These are phyloP conservation scores for Nomada fucata DNA, from an alignment of 2,888 invertebrate genomes.

Conservation along the genomic window DNA sequence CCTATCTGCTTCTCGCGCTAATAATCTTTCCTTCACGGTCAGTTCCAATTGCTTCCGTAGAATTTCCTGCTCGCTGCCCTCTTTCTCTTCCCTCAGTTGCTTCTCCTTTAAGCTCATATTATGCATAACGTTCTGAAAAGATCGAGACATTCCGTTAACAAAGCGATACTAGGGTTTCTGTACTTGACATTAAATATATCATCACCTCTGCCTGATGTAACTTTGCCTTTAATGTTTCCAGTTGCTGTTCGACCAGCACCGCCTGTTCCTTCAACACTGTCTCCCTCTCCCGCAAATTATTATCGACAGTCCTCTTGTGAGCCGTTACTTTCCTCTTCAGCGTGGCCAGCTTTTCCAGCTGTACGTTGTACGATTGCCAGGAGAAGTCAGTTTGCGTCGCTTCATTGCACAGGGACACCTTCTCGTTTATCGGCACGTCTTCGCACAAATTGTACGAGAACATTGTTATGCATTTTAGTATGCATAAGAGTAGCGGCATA, in stretches of 20 bases:
- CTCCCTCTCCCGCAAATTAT: slow-evolving; percentile 76
- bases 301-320: slow-evolving; percentile 77
- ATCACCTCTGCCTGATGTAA: slow-evolving; percentile 76
- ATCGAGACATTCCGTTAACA: neutral
- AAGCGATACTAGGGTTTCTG: neutral
- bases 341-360: slow-evolving; percentile 54
- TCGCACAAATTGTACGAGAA: slow-evolving; percentile 48
- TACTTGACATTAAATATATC: neutral
- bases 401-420: slow-evolving; percentile 35
- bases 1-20: slow-evolving; percentile 78
- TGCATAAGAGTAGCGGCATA: slow-evolving; percentile 78
- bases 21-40: slow-evolving; percentile 75
- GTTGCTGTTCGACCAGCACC: slow-evolving; percentile 74
- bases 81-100: slow-evolving; percentile 71
- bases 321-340: slow-evolving; percentile 75
- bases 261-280: slow-evolving; percentile 76
- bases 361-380: slow-evolving; percentile 12
- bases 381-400: slow-evolving; percentile 69
- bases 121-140: slow-evolving; percentile 75
- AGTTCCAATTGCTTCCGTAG: slow-evolving; percentile 78
- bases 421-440: slow-evolving; percentile 22
- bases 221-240: slow-evolving; percentile 74
- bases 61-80: slow-evolving; percentile 72
- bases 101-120: slow-evolving; percentile 75
- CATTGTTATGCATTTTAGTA: slow-evolving; percentile 74